Evolutionary conservation across 2,888 invertebrate genomes (phyloP), one percentile per base, ranked within the genome.

Genomic region (Protodeltote pygarga): DNA sequence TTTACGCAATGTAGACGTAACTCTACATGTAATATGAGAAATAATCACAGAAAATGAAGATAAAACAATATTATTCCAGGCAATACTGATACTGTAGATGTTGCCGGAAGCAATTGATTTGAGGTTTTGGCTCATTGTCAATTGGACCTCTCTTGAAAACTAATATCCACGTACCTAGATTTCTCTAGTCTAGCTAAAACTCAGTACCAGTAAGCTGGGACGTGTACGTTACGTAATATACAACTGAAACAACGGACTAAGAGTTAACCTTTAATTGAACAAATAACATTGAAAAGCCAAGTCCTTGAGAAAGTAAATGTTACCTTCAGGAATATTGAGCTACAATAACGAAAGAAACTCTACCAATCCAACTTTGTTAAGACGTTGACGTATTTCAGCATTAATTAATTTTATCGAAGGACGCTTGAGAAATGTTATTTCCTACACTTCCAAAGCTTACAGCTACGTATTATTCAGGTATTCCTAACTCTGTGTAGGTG

Each of bases 401-500:
- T 3, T 37, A 37, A 17, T 19, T 5, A 28, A 28, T 28, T 4
- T 14, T 4, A 3, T 2, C 14, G n/a, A 27, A 15, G 25, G 5
- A 16, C 13, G 20, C 9, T 9, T 14, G n/a, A 8, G n/a, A n/a
- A n/a, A n/a, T 14, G 3, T 9, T 45, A 23, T 17, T 5, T 20
- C 13, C 6, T 27, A 13, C 11, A 29, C 11, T n/a, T 24, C 17
- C 8, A 6, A 3, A 4, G 23, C n/a, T 17, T 10, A 0, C 15
- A 16, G 14, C 8, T 37, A 19, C 15, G n/a, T 28, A 17, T 61
- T 8, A 29, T 53, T 21, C 17, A 27, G 23, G 11, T 33, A n/a
- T 55, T 29, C 55, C 6, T 16, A 24, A 47, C 38, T 33, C 8
- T 55, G 19, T 37, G 15, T 84, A 89, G 90, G 87, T 86, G 74